phyloP scores from a whole-genome alignment of 2,797 vertebrate species.

The Anguilla marmorata region DNA sequence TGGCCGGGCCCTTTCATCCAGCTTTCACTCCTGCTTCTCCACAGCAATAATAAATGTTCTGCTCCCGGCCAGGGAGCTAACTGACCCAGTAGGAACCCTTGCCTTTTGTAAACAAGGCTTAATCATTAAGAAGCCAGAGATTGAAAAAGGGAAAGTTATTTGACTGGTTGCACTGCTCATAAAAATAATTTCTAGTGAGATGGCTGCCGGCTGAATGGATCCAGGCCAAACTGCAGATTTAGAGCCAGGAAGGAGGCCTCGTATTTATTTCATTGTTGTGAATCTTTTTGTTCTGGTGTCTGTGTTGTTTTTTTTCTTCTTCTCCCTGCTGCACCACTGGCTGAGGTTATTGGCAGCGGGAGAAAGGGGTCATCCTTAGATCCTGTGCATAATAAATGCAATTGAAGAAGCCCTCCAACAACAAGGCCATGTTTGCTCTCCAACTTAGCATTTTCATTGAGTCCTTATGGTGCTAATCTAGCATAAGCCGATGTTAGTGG shows the following conservation, averaged over 20 bases:
- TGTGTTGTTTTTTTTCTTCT: slow-evolving; percentile 14
- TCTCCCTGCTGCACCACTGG: neutral
- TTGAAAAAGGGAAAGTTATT: slow-evolving; percentile 33
- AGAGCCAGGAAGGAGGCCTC: neutral
- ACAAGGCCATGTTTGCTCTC: slow-evolving; percentile 29
- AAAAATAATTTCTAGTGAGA: slow-evolving; percentile 23
- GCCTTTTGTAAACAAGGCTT: slow-evolving; percentile 28
- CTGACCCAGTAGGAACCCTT: slow-evolving; percentile 19
- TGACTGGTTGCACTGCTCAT: slow-evolving; percentile 19
- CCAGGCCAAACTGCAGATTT: neutral
- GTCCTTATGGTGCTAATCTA: slow-evolving; percentile 15
- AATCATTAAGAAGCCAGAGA: slow-evolving; percentile 29
- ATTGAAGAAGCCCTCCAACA: slow-evolving; percentile 15
- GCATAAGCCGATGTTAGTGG: slow-evolving; percentile 8
- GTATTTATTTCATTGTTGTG: slow-evolving; percentile 7
- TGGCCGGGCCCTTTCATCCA: slow-evolving; percentile 25
- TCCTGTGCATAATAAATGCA: slow-evolving; percentile 7
- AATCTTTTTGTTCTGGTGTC: slow-evolving; percentile 25
- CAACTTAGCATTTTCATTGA: slow-evolving; percentile 33
- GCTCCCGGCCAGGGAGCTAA: slow-evolving; percentile 24
- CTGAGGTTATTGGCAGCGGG: slow-evolving; percentile 7
- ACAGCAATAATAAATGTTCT: slow-evolving; percentile 29
- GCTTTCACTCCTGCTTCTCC: slow-evolving; percentile 7
- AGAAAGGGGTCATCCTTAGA: slow-evolving; percentile 15
- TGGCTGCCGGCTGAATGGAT: slow-evolving; percentile 1